Base-by-base conservation (phyloP, 2,113 vertebrate genomes). In the Hirundichthys speculiger region DNA sequence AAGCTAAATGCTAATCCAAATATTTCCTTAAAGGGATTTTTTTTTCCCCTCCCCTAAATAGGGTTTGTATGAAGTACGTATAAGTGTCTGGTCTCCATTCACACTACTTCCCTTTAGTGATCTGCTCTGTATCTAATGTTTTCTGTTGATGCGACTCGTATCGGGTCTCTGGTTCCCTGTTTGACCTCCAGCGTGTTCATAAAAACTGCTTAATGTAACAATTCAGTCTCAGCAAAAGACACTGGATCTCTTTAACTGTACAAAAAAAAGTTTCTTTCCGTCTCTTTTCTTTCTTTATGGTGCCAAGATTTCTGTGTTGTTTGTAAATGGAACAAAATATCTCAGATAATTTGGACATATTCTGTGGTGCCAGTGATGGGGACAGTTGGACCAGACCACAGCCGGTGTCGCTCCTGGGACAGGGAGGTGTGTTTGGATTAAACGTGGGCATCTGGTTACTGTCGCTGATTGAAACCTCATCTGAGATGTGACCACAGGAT, bases 361-460 rank as follows among this genome's bases (percentile, higher is more conserved):
- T 34, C 30, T 10, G 7, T 34, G 30, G 30, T 34, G 11, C 30
- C 30, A 34, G 11, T 9, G 7, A 34, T 34, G 30, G 30, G n/a
- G 30, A 34, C 4, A 34, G 11, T 10, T 9, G 9, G 30, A 34
- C 30, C 30, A 5, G 30, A 34, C 30, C 30, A 10, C 52, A 39
- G 18, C 42, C 11, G 51, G 15, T 60, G 76, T 47, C 65, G 63
- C 1, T 3, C 43, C 65, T 69, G 5, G 27, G 47, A 64, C 38
- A 43, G 58, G 47, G 3, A 34, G 6, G 30, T 69, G 56, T 86
- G 77, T 80, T 86, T 86, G 49, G 76, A 77, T 77, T 75, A 27
- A 59, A 52, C 30, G 55, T 69, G 71, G 69, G 57, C 48, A 19
- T 78, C 70, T 77, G 83, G 83, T 85, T 77, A 75, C 66, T 67